Percentiles rank a stretch among this genome's conserved stretches.
These are phyloP conservation scores for Scytalopus superciliaris DNA, from an alignment of 2,113 vertebrate genomes.

Conservation along the genomic window DNA sequence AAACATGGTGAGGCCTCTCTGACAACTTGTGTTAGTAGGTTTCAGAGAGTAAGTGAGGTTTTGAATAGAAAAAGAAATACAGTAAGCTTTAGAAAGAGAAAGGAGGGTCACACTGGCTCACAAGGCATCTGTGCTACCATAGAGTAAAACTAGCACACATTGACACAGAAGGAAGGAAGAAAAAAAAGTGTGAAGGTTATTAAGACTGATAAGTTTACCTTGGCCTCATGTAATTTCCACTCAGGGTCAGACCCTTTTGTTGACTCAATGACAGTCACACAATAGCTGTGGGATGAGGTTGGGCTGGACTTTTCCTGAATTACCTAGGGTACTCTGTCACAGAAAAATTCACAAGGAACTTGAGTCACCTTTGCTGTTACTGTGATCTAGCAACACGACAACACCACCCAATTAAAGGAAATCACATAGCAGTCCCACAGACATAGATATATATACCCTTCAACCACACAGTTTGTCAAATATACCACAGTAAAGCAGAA, in stretches of 20 bases:
- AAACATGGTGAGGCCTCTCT: not conserved
- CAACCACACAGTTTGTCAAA: not conserved
- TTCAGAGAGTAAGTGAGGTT: not conserved
- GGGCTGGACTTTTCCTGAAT: constrained; percentile 54
- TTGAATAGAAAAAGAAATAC: not conserved
- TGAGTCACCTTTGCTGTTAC: constrained; percentile 9
- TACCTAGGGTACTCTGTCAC: not conserved
- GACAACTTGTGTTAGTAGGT: not conserved
- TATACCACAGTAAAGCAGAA: not conserved
- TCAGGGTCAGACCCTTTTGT: constrained; percentile 59
- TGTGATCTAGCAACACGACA: not conserved
- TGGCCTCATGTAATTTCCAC: constrained; percentile 13
- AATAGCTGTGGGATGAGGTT: not conserved
- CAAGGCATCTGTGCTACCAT: constrained; percentile 2
- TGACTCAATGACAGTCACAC: constrained; percentile 60
- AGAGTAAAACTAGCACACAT: not conserved
- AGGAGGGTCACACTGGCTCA: constrained; percentile 26
- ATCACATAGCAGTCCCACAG: not conserved
- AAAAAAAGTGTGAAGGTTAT: constrained; percentile 62
- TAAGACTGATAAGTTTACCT: constrained; percentile 52
- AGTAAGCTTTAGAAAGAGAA: constrained; percentile 32
- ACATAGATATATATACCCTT: not conserved
- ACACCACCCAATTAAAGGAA: not conserved
- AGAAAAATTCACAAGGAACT: constrained; percentile 40
- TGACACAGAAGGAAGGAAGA: constrained; percentile 58